phyloP scores from a whole-genome alignment of 1,140 invertebrate genomes.

The Drepana arcuata region DNA sequence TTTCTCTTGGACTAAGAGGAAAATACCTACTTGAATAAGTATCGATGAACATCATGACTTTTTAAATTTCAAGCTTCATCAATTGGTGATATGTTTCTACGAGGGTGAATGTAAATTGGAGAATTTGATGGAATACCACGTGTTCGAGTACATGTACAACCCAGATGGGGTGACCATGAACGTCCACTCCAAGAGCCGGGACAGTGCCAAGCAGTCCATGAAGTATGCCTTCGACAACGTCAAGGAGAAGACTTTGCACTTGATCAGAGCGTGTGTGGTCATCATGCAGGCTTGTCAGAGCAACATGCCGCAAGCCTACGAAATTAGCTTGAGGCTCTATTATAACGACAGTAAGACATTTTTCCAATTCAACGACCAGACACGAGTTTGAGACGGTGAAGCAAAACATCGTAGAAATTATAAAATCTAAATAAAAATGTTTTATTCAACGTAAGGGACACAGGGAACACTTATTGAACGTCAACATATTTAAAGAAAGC shows the following conservation, averaged over 20 bases:
- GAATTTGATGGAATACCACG: slow-evolving; percentile 45
- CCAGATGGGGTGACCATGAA: slow-evolving; percentile 31
- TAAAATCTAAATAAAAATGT: too few relatives aligned
- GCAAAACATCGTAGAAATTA: too few relatives aligned
- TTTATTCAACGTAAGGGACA: too few relatives aligned
- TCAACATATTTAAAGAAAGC: too few relatives aligned
- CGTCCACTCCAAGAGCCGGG: slow-evolving; percentile 25
- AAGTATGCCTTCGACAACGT: slow-evolving; percentile 33
- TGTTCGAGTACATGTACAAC: slow-evolving; percentile 47
- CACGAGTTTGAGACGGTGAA: too few relatives aligned
- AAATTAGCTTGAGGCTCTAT: slow-evolving; percentile 45
- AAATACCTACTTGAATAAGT: too few relatives aligned
- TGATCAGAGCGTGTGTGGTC: slow-evolving; percentile 32
- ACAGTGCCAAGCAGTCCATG: slow-evolving; percentile 5
- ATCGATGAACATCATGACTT: too few relatives aligned
- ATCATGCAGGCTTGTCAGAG: slow-evolving; percentile 28
- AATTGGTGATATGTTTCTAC: slow-evolving; percentile 51
- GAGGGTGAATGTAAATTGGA: slow-evolving; percentile 31
- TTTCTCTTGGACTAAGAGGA: too few relatives aligned
- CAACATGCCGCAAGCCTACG: slow-evolving; percentile 19
- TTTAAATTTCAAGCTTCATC: too few relatives aligned
- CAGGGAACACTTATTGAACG: too few relatives aligned
- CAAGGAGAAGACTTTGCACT: slow-evolving; percentile 23
- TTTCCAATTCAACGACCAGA: too few relatives aligned
- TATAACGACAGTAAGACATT: slow-evolving; percentile 43